Conservation (phyloP, 2,888 invertebrate genomes). For the Drosophila helvetica region DNA sequence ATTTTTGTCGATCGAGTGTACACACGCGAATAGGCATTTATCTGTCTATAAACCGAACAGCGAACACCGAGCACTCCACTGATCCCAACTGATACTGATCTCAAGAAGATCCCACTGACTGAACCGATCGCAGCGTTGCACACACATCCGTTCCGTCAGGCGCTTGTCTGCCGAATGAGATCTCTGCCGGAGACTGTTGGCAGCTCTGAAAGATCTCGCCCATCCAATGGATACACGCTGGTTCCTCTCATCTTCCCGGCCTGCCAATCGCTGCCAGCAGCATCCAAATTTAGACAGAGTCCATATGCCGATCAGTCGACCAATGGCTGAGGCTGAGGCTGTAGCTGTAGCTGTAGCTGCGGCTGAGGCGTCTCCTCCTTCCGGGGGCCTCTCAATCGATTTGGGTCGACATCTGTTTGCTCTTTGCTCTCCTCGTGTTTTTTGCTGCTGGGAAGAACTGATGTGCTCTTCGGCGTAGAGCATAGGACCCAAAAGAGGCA, state of each 20-base stretch:
- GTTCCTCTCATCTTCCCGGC: slow-evolving; percentile 1
- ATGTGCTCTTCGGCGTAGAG: background rate
- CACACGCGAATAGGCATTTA: background rate
- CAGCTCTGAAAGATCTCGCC: slow-evolving; percentile 39
- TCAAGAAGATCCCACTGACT: slow-evolving; percentile 14
- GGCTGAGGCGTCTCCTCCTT: slow-evolving; percentile 5
- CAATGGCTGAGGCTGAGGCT: slow-evolving; percentile 14
- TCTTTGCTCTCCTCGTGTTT: background rate
- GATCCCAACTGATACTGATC: slow-evolving; percentile 9
- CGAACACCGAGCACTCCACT: background rate
- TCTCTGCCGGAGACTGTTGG: background rate
- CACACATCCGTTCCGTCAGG: slow-evolving; percentile 68
- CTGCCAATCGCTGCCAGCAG: slow-evolving; percentile 36
- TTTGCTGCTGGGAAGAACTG: background rate
- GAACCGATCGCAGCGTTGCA: slow-evolving; percentile 12
- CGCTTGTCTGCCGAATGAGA: slow-evolving; percentile 78
- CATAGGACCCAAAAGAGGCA: background rate
- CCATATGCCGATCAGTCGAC: slow-evolving; percentile 15
- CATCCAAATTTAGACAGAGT: slow-evolving; percentile 42
- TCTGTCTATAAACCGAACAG: background rate
- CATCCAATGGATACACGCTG: background rate
- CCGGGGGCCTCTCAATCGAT: background rate
- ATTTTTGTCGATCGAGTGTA: slow-evolving; percentile 32
- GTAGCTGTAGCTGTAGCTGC: slow-evolving; percentile 5
- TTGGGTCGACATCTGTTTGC: slow-evolving; percentile 22